Percentiles rank a stretch among this genome's conserved stretches.
These are phyloP conservation scores for Cryptomyrus ogoouensis DNA, from an alignment of 2,113 vertebrate species.

Conservation along the genomic window DNA sequence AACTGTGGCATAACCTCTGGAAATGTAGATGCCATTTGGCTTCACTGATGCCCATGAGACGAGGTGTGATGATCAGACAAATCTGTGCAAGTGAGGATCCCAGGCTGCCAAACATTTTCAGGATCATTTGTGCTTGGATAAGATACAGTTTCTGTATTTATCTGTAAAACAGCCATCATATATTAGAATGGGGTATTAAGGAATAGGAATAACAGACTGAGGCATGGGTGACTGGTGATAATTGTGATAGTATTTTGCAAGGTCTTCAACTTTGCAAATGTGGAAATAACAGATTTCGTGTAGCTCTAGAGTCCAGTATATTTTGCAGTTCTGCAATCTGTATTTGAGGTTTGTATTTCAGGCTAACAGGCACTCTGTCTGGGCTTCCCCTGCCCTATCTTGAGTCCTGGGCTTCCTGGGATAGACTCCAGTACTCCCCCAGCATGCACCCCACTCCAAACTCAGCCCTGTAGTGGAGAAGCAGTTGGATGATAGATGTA, in stretches of 20 bases:
- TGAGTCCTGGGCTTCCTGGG: not conserved
- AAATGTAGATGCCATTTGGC: not conserved
- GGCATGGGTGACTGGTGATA: not conserved
- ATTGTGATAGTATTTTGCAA: not conserved
- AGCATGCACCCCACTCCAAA: not conserved
- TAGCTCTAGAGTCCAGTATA: not conserved
- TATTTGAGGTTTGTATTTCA: not conserved
- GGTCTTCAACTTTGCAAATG: not conserved
- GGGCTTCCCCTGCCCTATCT: not conserved
- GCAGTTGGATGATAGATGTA: not conserved
- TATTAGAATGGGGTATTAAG: not conserved
- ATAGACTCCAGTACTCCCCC: not conserved
- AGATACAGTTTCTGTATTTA: not conserved
- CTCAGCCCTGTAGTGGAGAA: not conserved
- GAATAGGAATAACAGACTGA: not conserved
- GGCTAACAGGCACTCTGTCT: not conserved
- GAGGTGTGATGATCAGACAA: not conserved
- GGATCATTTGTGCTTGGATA: not conserved
- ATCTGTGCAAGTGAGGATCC: not conserved
- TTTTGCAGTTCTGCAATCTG: not conserved
- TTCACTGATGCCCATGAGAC: not conserved
- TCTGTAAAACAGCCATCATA: not conserved
- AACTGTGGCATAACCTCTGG: not conserved
- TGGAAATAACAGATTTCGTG: not conserved
- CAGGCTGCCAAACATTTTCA: not conserved